Evolutionary conservation across 1,140 invertebrate species (phyloP), one percentile per base, ranked within the genome.

Genomic region (Euschistus heros): DNA sequence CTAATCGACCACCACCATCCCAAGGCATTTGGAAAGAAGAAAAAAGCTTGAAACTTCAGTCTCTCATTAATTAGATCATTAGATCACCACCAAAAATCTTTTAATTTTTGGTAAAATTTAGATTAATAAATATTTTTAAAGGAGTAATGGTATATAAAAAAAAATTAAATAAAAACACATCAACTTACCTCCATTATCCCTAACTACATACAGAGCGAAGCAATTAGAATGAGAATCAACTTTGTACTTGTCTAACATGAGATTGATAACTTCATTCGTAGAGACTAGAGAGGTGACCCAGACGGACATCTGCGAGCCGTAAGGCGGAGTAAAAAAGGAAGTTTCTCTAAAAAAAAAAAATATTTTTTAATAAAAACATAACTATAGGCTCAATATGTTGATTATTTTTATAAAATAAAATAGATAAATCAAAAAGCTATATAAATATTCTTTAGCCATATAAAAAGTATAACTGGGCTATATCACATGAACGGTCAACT

Each of bases 171-270:
- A 27, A 46, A 63, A 24, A 54, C n/a, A n/a, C n/a, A n/a, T 14
- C 66, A 67, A 73, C 73, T 75, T 75, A 88, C 86, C 86, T 73
- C 89, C 89, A 76, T 89, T 91, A 73, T 92, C 89, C 65, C 86
- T 80, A 50, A 92, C 82, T 52, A 92, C 82, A 73, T 87, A 92
- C 17, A 93, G 75, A 13, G 88, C 87, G 77, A 92, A 93, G 76
- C 91, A 86, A 63, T 84, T 80, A 1, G 87, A 79, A 67, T 84
- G 81, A 70, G 83, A 89, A 76, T 85, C 89, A 69, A 93, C 88
- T 78, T 91, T 91, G 74, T 92, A 93, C 73, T 92, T 93, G 68
- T 92, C 89, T 26, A 92, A 76, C 75, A 93, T 81, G 42, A 91
- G 80, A 76, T 89, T 90, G 50, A 93, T 89, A 17, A 92, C 89